These are phyloP conservation scores for Cheilosia grossa DNA, from an alignment of 2,888 invertebrate genomes.

Conservation along the genomic window DNA sequence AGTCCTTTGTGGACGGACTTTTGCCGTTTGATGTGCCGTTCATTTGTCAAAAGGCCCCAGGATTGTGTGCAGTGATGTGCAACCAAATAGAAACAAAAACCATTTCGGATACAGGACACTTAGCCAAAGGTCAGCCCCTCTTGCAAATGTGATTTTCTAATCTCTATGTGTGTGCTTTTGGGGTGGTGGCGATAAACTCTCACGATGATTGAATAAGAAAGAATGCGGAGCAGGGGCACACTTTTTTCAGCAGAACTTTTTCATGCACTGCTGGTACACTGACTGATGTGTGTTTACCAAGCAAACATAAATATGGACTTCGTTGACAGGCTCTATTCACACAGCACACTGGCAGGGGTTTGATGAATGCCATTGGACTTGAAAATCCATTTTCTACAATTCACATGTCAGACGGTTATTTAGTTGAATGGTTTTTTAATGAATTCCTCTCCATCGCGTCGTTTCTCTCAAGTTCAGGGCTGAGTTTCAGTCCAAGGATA, in stretches of 20 bases:
- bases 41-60: slow-evolving; percentile 36
- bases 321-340: not conserved
- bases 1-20: not conserved
- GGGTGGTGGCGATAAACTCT: not conserved
- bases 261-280: slow-evolving; percentile 19
- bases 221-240: not conserved
- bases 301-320: slow-evolving; percentile 32
- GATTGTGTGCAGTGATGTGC: slow-evolving; percentile 10
- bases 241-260: slow-evolving; percentile 1
- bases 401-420: slow-evolving; percentile 18
- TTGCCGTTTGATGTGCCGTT: slow-evolving; percentile 5
- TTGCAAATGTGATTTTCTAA: not conserved
- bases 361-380: slow-evolving; percentile 46
- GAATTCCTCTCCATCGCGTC: slow-evolving; percentile 7
- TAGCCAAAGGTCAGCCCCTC: slow-evolving; percentile 27
- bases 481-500: not conserved
- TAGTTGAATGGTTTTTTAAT: slow-evolving; percentile 41
- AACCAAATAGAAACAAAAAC: not conserved
- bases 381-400: slow-evolving; percentile 23
- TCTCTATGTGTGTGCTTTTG: not conserved
- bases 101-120: slow-evolving; percentile 1
- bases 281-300: slow-evolving; percentile 43
- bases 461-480: slow-evolving; percentile 40
- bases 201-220: slow-evolving; percentile 18
- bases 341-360: not conserved